phyloP scores from a whole-genome alignment of 2,888 invertebrate genomes.

The Drosophila nigricruria region DNA sequence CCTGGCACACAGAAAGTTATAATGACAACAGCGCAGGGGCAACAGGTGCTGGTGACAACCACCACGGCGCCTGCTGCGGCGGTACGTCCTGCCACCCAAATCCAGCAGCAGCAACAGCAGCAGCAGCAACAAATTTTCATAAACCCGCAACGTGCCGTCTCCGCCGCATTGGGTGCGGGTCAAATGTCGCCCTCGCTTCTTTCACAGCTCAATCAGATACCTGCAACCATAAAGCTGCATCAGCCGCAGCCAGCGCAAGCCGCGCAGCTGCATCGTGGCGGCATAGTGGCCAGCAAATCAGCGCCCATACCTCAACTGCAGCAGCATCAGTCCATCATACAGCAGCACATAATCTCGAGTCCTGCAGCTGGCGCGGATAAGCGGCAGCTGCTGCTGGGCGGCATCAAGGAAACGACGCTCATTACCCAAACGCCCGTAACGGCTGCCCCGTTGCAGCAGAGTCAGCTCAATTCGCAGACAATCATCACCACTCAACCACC shows the following conservation, averaged over 20 bases:
- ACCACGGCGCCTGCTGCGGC: constrained; percentile 61
- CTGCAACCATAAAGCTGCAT: constrained; percentile 86
- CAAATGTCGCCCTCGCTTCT: constrained; percentile 84
- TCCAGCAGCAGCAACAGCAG: constrained; percentile 38
- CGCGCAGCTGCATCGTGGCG: constrained; percentile 46
- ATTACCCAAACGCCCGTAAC: constrained; percentile 77
- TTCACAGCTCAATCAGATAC: constrained; percentile 84
- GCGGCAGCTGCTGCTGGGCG: constrained; percentile 78
- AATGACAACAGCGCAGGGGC: constrained; percentile 88
- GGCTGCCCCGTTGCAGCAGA: constrained; percentile 72
- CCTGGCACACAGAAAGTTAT: constrained; percentile 87
- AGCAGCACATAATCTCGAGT: constrained; percentile 83
- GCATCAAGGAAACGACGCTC: constrained; percentile 82
- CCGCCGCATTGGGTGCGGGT: constrained; percentile 86
- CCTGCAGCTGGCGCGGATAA: constrained; percentile 66
- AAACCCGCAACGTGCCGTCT: constrained; percentile 66
- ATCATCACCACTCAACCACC: constrained; percentile 81
- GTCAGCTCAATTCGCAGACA: constrained; percentile 82
- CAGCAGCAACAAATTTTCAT: constrained; percentile 56
- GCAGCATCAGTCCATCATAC: constrained; percentile 83
- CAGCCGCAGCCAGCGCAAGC: constrained; percentile 73
- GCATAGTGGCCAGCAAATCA: constrained; percentile 49
- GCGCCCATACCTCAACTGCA: constrained; percentile 87
- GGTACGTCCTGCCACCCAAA: constrained; percentile 42
- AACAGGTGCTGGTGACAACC: constrained; percentile 88